These are phyloP conservation scores for Falco peregrinus DNA, from an alignment of 2,797 vertebrate species.

Conservation along the genomic window DNA sequence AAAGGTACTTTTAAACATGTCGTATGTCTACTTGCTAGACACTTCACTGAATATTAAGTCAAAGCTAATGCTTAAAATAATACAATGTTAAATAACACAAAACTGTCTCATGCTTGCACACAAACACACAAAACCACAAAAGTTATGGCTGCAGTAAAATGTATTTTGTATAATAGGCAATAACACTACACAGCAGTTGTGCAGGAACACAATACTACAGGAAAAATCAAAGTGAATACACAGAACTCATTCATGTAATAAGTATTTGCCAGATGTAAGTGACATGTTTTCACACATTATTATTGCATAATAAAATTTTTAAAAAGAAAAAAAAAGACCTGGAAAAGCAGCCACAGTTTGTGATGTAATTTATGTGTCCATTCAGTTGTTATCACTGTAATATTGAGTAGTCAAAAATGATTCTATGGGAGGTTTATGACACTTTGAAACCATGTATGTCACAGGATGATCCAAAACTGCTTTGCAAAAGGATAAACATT, in stretches of 20 bases:
- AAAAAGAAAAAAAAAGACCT: not conserved
- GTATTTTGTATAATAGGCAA: not conserved
- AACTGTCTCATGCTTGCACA: not conserved
- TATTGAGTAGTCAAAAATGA: slow-evolving; percentile 39
- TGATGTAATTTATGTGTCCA: slow-evolving; percentile 38
- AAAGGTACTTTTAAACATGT: not conserved
- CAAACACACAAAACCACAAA: not conserved
- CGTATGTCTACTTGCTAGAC: not conserved
- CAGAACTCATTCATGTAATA: not conserved
- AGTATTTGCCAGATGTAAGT: not conserved
- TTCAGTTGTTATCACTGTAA: slow-evolving; percentile 39
- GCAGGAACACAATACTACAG: not conserved
- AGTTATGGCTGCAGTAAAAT: not conserved
- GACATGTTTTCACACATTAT: not conserved
- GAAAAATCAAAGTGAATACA: not conserved
- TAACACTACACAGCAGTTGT: not conserved
- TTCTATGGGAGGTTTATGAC: slow-evolving; percentile 40
- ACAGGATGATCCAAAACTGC: slow-evolving; percentile 45
- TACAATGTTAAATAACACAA: not conserved
- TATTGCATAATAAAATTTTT: not conserved
- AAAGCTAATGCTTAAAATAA: not conserved
- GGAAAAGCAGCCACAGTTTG: not conserved
- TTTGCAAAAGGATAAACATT: slow-evolving; percentile 37
- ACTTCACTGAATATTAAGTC: not conserved
- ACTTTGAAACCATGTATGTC: slow-evolving; percentile 25